A percentile compares a stretch with the other conserved stretches of the same genome.
These are phyloP conservation scores for Abrostola tripartita DNA, from an alignment of 2,888 invertebrate genomes.

Conservation along the genomic window DNA sequence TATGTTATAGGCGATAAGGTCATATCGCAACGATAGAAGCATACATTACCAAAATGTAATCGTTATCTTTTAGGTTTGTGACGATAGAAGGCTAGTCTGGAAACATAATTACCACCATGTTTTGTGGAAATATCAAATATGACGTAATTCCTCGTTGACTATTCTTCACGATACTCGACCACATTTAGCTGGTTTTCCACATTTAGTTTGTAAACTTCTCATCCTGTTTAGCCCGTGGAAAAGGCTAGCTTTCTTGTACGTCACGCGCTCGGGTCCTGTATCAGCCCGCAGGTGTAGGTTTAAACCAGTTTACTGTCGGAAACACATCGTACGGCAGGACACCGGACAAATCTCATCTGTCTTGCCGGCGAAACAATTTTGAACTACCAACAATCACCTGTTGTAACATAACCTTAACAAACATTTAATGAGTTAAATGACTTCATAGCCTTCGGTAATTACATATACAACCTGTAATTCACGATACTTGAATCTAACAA, in stretches of 20 bases:
- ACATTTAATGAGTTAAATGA: background rate
- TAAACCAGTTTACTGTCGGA: background rate
- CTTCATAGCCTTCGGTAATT: background rate
- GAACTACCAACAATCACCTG: background rate
- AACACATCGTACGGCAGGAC: background rate
- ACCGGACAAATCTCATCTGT: background rate
- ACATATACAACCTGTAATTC: constrained; percentile 5
- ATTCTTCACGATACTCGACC: too few relatives aligned
- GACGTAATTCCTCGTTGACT: too few relatives aligned
- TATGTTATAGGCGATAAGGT: background rate
- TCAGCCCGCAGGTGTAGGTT: background rate
- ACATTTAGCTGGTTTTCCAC: too few relatives aligned
- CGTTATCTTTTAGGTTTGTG: background rate
- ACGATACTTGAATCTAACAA: constrained; percentile 32
- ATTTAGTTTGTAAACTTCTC: too few relatives aligned
- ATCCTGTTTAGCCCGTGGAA: background rate
- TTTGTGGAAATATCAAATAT: too few relatives aligned
- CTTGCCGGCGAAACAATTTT: background rate
- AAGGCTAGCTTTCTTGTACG: background rate
- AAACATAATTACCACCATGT: too few relatives aligned
- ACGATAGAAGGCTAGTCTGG: background rate
- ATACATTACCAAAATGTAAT: background rate
- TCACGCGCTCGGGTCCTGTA: background rate
- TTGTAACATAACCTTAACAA: background rate
- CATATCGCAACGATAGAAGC: background rate